These are phyloP conservation scores for Micronisus gabar DNA, from an alignment of 2,113 vertebrate genomes.

Conservation along the genomic window DNA sequence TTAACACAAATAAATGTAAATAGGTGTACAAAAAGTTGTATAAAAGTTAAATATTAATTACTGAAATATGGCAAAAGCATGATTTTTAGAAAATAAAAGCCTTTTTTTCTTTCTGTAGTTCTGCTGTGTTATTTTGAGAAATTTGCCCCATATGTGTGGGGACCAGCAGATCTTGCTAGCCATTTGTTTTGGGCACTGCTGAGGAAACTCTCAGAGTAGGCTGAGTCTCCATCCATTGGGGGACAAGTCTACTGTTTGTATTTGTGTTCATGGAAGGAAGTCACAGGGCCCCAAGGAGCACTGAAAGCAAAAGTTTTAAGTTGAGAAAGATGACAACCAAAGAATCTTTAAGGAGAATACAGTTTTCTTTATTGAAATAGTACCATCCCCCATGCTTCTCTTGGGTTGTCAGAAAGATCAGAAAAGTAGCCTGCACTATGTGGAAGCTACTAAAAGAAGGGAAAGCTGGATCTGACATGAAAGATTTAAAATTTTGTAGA, in stretches of 20 bases:
- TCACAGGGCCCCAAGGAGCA: background rate
- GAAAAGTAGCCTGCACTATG: background rate
- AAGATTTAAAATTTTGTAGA: background rate
- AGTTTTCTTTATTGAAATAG: background rate
- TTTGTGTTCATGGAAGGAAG: background rate
- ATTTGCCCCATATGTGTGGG: rapidly evolving
- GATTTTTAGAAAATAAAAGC: conserved; percentile 57
- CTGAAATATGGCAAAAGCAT: background rate
- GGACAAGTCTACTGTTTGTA: background rate
- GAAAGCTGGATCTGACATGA: background rate
- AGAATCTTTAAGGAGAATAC: background rate
- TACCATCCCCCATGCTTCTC: background rate
- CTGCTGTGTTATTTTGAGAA: conserved; percentile 14
- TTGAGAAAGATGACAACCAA: background rate
- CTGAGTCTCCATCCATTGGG: background rate
- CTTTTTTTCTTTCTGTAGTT: conserved; percentile 17
- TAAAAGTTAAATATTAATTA: conserved; percentile 25
- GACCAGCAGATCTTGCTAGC: background rate
- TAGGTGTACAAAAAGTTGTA: conserved; percentile 58
- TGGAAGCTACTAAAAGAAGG: background rate
- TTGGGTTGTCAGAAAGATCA: background rate
- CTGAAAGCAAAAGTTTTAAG: background rate
- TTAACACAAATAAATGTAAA: conserved; percentile 50
- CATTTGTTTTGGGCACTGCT: background rate
- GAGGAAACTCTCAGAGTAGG: background rate